Conservation (phyloP, 2,113 vertebrate species). For the Miniopterus natalensis region DNA sequence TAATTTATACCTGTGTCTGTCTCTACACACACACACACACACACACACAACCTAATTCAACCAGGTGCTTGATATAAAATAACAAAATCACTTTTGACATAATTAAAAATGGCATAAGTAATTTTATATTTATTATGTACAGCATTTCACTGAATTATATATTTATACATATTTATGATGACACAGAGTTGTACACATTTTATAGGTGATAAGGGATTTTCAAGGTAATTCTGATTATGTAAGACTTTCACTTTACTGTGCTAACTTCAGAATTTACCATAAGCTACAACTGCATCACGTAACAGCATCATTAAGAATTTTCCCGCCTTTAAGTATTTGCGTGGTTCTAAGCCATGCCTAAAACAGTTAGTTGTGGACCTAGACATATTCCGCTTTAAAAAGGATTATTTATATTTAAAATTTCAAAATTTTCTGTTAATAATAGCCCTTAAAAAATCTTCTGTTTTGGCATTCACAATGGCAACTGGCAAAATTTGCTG, state of each 20-base stretch:
- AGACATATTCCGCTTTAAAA: too few relatives aligned
- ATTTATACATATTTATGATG: background rate
- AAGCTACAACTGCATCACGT: background rate
- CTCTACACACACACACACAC: background rate
- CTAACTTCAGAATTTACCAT: constrained; percentile 9
- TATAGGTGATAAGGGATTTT: background rate
- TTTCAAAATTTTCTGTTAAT: constrained; percentile 72
- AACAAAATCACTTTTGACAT: background rate
- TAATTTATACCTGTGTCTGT: background rate
- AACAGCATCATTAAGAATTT: constrained; percentile 19
- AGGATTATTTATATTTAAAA: constrained; percentile 30
- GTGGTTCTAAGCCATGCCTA: background rate
- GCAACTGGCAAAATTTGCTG: background rate
- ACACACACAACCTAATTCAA: background rate
- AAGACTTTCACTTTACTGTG: background rate
- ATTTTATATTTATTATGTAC: background rate
- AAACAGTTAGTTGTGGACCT: background rate
- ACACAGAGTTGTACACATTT: background rate
- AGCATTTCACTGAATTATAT: background rate
- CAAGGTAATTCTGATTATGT: background rate
- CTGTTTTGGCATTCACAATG: constrained; percentile 73
- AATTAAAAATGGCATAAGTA: background rate
- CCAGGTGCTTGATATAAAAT: background rate
- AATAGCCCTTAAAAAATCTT: constrained; percentile 48
- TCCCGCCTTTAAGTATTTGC: background rate